Conservation (phyloP, 2,797 vertebrate species). For the Neopelma chrysocephalum region DNA sequence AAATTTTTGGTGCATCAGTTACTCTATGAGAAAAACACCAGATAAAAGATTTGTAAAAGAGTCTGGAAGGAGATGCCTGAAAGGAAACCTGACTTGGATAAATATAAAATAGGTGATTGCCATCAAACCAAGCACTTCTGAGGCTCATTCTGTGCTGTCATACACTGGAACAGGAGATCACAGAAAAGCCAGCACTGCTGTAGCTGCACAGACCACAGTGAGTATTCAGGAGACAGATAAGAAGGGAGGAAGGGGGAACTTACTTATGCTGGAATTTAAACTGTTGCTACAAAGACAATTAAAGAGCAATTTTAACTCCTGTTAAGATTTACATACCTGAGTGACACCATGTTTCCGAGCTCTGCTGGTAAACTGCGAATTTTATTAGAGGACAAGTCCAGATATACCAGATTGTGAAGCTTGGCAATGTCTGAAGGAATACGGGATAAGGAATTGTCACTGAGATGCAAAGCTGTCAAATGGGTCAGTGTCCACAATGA, state of each 20-base stretch:
- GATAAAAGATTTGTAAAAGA: not conserved
- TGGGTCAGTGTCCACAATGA: constrained; percentile 96
- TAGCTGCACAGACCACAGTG: not conserved
- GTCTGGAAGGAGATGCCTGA: not conserved
- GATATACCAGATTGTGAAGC: constrained; percentile 97
- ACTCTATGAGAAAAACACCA: not conserved
- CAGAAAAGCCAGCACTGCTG: not conserved
- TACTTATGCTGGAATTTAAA: not conserved
- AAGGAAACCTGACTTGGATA: not conserved
- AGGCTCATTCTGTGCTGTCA: not conserved
- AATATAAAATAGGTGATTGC: not conserved
- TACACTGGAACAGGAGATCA: not conserved
- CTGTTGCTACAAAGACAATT: not conserved
- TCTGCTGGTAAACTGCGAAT: constrained; percentile 98
- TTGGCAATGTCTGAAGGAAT: constrained; percentile 99
- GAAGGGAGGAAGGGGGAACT: not conserved
- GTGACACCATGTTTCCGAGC: constrained; percentile 99
- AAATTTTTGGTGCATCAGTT: not conserved
- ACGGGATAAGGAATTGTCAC: constrained; percentile 96
- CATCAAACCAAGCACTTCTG: not conserved
- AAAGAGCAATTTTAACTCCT: not conserved
- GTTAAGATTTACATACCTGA: constrained; percentile 82
- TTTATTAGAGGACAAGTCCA: constrained; percentile 98
- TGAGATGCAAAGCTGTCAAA: constrained; percentile 97
- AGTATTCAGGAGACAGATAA: not conserved